Evolutionary conservation across 2,888 invertebrate species (phyloP).

Genomic region (Calameuta idolon): DNA sequence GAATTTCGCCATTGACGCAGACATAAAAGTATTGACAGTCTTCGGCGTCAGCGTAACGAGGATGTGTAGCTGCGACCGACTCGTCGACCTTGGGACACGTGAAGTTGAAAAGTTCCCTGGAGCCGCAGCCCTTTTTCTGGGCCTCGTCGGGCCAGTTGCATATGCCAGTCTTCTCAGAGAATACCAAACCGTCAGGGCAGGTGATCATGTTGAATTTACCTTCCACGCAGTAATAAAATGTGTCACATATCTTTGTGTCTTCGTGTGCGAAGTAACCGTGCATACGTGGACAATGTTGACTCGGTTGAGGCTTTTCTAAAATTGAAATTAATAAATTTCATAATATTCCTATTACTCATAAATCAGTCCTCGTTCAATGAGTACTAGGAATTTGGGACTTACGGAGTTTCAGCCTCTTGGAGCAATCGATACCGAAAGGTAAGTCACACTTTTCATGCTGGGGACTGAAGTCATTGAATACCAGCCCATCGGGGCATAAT

Average conservation of each 20-base stretch:
- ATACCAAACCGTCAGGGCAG: conserved; percentile 88
- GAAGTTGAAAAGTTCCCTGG: conserved; percentile 87
- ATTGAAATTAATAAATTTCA: conserved; percentile 15
- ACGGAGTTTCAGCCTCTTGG: conserved; percentile 82
- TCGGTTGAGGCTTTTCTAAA: conserved; percentile 79
- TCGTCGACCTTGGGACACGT: conserved; percentile 84
- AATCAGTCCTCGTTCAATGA: background rate
- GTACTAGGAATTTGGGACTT: conserved; percentile 66
- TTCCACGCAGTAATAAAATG: conserved; percentile 90
- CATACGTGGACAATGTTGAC: conserved; percentile 81
- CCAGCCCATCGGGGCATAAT: conserved; percentile 89
- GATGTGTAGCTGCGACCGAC: conserved; percentile 80
- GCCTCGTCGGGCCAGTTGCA: conserved; percentile 95
- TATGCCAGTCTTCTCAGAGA: conserved; percentile 89
- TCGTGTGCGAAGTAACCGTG: conserved; percentile 92
- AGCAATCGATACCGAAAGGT: conserved; percentile 88
- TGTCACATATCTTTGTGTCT: conserved; percentile 81
- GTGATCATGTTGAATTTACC: conserved; percentile 91
- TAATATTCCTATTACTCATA: background rate
- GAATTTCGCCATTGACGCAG: conserved; percentile 88
- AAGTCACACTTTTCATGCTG: conserved; percentile 88
- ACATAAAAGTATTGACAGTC: conserved; percentile 95
- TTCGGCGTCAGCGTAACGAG: conserved; percentile 87
- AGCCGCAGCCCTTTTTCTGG: conserved; percentile 86
- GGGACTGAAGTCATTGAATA: conserved; percentile 87